Conservation (phyloP, 2,888 invertebrate genomes). For the Thelaira solivaga region DNA sequence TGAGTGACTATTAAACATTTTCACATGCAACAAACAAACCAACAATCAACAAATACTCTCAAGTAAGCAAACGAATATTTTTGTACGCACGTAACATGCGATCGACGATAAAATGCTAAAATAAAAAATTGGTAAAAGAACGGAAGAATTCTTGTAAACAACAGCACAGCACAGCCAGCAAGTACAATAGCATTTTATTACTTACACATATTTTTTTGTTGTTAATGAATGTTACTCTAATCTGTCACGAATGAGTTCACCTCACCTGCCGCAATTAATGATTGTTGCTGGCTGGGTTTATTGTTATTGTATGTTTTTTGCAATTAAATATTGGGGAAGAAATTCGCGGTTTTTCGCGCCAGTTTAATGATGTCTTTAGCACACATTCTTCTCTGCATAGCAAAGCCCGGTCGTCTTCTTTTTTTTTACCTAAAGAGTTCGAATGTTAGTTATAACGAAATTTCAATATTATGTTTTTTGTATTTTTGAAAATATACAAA, state of each 20-base stretch:
- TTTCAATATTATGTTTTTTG: conserved; percentile 49
- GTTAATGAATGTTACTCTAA: conserved; percentile 47
- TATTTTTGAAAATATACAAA: conserved; percentile 3
- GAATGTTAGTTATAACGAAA: conserved; percentile 50
- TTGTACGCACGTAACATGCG: conserved; percentile 59
- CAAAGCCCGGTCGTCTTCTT: conserved; percentile 1
- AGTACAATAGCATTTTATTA: conserved; percentile 61
- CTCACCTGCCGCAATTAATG: conserved; percentile 63
- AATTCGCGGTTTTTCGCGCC: conserved; percentile 60
- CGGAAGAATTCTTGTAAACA: conserved; percentile 61
- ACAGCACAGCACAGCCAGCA: conserved; percentile 46
- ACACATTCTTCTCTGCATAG: not conserved
- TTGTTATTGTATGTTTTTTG: conserved; percentile 20
- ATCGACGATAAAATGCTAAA: conserved; percentile 48
- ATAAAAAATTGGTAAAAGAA: conserved; percentile 34
- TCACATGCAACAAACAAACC: conserved; percentile 20
- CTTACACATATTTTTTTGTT: conserved; percentile 13
- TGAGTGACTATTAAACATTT: conserved; percentile 13
- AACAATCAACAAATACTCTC: conserved; percentile 6
- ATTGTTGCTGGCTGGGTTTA: conserved; percentile 37
- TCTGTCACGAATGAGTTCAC: conserved; percentile 64
- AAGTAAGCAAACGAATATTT: not conserved
- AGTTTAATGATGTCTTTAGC: conserved; percentile 37
- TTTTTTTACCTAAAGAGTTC: conserved; percentile 28
- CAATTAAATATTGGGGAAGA: conserved; percentile 49